A percentile compares a stretch with the other conserved stretches of the same genome.
phyloP scores from a whole-genome alignment of 2,888 invertebrate species.

The Mimas tiliae region DNA sequence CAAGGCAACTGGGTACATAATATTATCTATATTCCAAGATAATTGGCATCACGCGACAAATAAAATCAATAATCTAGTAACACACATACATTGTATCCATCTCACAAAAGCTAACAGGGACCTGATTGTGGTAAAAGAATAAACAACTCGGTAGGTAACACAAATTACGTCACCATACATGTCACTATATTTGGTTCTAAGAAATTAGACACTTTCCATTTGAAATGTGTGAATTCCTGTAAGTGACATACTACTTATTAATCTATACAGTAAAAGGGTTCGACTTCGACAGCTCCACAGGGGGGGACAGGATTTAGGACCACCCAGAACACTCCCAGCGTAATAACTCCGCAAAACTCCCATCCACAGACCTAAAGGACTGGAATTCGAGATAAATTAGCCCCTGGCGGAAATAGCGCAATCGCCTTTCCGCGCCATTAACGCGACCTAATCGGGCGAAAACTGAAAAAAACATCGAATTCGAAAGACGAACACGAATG shows the following conservation, averaged over 20 bases:
- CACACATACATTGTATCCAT: background rate
- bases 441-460: background rate
- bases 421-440: constrained; percentile 17
- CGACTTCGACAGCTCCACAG: background rate
- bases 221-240: background rate
- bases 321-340: constrained; percentile 1
- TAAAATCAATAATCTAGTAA: background rate
- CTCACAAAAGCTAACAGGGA: background rate
- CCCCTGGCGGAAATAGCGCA: constrained; percentile 8
- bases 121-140: background rate
- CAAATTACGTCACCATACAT: background rate
- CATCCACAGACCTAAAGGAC: constrained; percentile 13
- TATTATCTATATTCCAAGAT: too few relatives aligned
- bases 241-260: background rate
- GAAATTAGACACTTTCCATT: background rate
- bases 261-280: background rate
- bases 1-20: too few relatives aligned
- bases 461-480: constrained; percentile 1
- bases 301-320: background rate
- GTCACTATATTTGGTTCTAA: background rate
- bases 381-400: constrained; percentile 16
- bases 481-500: constrained; percentile 5
- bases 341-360: constrained; percentile 12
- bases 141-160: background rate
- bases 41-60: background rate